Evolutionary conservation across 1,140 invertebrate genomes (phyloP), one percentile per base, ranked within the genome.

Genomic region (Drosophila rufa): DNA sequence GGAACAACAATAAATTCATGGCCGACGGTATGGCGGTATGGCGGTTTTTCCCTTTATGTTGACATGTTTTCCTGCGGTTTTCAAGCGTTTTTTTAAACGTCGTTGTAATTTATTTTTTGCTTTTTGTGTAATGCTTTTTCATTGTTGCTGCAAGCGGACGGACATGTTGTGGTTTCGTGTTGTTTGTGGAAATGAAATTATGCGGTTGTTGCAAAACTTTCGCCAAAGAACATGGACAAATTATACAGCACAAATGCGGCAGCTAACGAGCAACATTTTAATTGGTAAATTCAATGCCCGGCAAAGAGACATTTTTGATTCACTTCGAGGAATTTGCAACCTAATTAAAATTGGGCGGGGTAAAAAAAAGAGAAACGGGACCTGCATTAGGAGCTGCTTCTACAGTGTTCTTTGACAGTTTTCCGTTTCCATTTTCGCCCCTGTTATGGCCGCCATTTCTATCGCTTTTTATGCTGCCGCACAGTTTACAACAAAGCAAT

Each of bases 131-230:
- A 36, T 57, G 38, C 33, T 65, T 76, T 75, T 67, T 57, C 53
- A 67, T 64, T 48, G 46, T 22, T 64, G 66, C 73, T 70, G 59
- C 61, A 65, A 80, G 73, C 84, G 84, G 73, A 87, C 84, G 84
- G 73, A 87, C 84, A 87, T 87, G 84, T 66, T 83, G 83, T 46
- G 80, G 84, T 89, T 89, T 70, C 55, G 51, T 55, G 33, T 83
- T 87, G 84, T 87, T 89, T 80, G 84, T 80, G 51, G 55, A 87
- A 87, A 87, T 87, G 77, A 89, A 87, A 87, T 87, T 83, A 87
- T 87, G 84, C 84, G 84, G 84, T 87, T 79, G 82, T 57, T 56
- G 58, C 62, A 62, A 57, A 70, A 68, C 46, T 50, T 57, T 60
- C 36, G n/a, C 7, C 33, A 62, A 53, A 45, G 43, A 58, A 57